phyloP scores from a whole-genome alignment of 2,113 vertebrate species.

The Polypterus bichir region DNA sequence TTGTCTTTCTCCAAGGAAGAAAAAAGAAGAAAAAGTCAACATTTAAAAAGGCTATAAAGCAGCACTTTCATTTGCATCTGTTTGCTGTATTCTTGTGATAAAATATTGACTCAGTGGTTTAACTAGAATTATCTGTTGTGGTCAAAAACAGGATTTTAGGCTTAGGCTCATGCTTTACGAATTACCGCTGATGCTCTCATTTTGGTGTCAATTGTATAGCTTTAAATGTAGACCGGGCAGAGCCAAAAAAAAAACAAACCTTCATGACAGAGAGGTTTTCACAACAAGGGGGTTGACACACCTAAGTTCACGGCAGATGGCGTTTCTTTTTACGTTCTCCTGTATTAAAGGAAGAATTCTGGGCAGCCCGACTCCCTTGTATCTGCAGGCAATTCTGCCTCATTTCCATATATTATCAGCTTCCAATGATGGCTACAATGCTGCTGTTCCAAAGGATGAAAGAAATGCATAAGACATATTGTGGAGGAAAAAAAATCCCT shows the following conservation, averaged over 20 bases:
- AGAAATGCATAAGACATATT: not conserved
- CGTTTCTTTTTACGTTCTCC: constrained; percentile 9
- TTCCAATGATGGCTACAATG: not conserved
- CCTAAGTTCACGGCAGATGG: constrained; percentile 14
- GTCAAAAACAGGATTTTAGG: constrained; percentile 42
- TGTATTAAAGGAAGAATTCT: constrained; percentile 13
- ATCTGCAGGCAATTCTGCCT: constrained; percentile 13
- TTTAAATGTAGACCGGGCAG: not conserved
- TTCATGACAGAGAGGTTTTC: not conserved
- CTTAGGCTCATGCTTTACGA: constrained; percentile 24
- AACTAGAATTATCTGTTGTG: constrained; percentile 41
- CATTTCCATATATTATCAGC: constrained; percentile 13
- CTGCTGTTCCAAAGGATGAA: not conserved
- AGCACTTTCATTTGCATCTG: constrained; percentile 44
- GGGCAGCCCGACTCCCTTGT: constrained; percentile 6
- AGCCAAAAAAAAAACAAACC: not conserved
- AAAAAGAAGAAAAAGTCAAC: constrained; percentile 44
- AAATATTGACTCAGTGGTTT: constrained; percentile 48
- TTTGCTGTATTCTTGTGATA: constrained; percentile 45
- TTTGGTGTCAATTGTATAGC: not conserved
- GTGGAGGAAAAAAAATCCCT: not conserved
- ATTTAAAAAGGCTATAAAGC: constrained; percentile 44
- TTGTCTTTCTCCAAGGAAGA: not conserved
- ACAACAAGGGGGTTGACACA: no score
- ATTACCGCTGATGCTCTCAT: constrained; percentile 31